These are phyloP conservation scores for Sapayoa aenigma DNA, from an alignment of 2,113 vertebrate species.

Conservation along the genomic window DNA sequence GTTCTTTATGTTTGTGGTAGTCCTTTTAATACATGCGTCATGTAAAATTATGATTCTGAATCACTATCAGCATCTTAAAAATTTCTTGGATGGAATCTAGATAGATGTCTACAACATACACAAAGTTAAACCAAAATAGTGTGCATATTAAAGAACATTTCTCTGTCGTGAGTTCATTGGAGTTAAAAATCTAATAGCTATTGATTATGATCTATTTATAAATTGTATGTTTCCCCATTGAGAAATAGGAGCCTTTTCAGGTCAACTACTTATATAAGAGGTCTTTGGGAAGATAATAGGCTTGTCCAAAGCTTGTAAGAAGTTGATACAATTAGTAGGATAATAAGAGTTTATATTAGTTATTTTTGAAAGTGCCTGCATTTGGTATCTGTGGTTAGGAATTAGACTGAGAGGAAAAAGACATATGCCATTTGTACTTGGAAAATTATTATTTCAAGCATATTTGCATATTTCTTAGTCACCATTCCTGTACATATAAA, in stretches of 20 bases:
- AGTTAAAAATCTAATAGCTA: not conserved
- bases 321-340: not conserved
- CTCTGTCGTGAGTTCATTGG: not conserved
- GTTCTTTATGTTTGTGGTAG: not conserved
- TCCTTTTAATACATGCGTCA: not conserved
- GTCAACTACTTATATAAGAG: not conserved
- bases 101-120: not conserved
- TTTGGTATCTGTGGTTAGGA: not conserved
- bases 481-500: not conserved
- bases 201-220: not conserved
- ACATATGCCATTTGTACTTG: not conserved
- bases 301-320: slow-evolving; percentile 1
- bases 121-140: not conserved
- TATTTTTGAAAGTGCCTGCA: not conserved
- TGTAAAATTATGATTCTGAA: not conserved
- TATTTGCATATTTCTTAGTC: not conserved
- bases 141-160: not conserved
- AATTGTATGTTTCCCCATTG: not conserved
- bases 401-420: not conserved
- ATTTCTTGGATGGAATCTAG: not conserved
- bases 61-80: not conserved
- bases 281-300: not conserved
- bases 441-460: not conserved
- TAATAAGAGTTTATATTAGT: not conserved
- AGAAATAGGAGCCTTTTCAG: not conserved